A percentile compares a stretch with the other conserved stretches of the same genome.
Evolutionary conservation across 2,797 vertebrate genomes (phyloP).

Genomic region (Numenius phaeopus): DNA sequence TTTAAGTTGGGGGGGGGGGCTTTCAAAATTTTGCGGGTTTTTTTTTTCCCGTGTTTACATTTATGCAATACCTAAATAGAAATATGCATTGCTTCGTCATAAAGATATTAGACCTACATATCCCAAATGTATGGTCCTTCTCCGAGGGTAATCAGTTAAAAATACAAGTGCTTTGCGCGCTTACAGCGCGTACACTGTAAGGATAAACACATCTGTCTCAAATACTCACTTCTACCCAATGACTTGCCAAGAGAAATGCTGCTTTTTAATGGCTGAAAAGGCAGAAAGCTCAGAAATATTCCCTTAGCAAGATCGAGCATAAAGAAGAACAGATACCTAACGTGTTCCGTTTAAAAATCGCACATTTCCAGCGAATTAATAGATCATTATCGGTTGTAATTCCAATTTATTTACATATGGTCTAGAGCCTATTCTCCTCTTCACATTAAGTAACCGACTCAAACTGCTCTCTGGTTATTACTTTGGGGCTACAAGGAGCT

Average conservation of each 20-base stretch:
- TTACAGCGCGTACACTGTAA: not conserved
- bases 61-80: not conserved
- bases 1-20: not conserved
- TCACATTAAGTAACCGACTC: conserved; percentile 67
- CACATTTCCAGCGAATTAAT: not conserved
- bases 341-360: not conserved
- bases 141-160: not conserved
- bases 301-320: not conserved
- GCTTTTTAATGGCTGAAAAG: not conserved
- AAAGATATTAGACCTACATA: not conserved
- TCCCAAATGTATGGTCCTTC: not conserved
- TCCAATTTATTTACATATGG: not conserved
- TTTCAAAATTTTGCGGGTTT: not conserved
- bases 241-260: not conserved
- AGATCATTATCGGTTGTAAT: not conserved
- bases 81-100: rapidly evolving
- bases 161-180: not conserved
- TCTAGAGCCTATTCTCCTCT: not conserved
- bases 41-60: rapidly evolving
- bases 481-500: conserved; percentile 75
- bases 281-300: not conserved
- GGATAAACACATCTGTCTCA: not conserved
- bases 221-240: not conserved
- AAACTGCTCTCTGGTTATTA: conserved; percentile 81
- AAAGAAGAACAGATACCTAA: not conserved